Base-by-base conservation (phyloP, 2,113 vertebrate species). In the Condylura cristata region DNA sequence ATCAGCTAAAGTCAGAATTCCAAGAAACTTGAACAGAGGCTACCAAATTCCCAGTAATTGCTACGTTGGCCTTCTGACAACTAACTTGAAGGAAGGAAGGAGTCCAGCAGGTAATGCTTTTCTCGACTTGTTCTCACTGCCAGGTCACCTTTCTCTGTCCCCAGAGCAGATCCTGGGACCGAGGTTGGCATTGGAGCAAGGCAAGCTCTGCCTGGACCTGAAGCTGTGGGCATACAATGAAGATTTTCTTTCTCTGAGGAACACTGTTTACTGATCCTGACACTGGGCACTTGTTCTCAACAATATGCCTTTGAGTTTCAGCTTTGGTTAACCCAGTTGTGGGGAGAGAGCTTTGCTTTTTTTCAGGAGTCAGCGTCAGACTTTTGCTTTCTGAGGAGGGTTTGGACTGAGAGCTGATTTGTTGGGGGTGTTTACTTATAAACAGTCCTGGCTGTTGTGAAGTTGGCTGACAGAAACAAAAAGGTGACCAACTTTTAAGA, bases 211-310 rank as follows among this genome's bases (percentile, higher is more conserved):
- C 22, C 32, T 82, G 81, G 34, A 80, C 63, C 44, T 70, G 78
- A 92, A 53, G 74, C 72, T 41, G 16, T 72, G n/a, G 58, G 56
- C 16, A 24, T 30, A 71, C 80, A 71, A 37, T 91, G 51, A 84
- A 39, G 56, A 66, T 93, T 85, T 90, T 85, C 30, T 86, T 89
- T 63, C 60, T 75, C 0, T 81, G 89, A 72, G 91, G 58, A 78
- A 88, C 66, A 53, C 70, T 97, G 86, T 90, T 81, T 61, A 32
- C 84, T 76, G 86, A 76, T 85, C 26, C 46, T 79, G 53, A 87
- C 90, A 95, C 89, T 89, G 74, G 41, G 63, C 22, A 61, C 58
- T 97, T 96, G 94, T 96, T 95, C 74, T 95, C 63, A 92, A 92
- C 94, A 93, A 30, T 92, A 61, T 92, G 93, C 90, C 92, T 96